A percentile compares a stretch with the other conserved stretches of the same genome.
These are phyloP conservation scores for Enteromius argenteus DNA, from an alignment of 2,797 vertebrate genomes.

Conservation along the genomic window DNA sequence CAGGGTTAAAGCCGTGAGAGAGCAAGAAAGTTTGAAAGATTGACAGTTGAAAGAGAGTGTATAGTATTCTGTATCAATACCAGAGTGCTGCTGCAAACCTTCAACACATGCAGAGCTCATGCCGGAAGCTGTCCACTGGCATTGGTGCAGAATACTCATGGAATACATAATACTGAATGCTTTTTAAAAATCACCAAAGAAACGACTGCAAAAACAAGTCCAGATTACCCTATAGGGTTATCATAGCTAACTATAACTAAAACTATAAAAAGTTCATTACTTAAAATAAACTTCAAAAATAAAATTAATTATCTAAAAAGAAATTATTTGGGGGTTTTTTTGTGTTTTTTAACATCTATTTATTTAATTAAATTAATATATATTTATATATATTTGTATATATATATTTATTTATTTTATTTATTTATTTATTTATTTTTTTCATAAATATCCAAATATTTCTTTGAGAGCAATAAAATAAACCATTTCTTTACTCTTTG, in stretches of 20 bases:
- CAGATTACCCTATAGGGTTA: too few relatives aligned
- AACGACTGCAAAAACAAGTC: not conserved
- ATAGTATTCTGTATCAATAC: conserved; percentile 5
- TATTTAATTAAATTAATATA: too few relatives aligned
- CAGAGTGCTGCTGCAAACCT: not conserved
- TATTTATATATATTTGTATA: too few relatives aligned
- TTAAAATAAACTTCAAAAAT: too few relatives aligned
- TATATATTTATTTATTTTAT: too few relatives aligned
- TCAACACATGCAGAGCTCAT: conserved; percentile 6
- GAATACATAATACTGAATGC: not conserved
- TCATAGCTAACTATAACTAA: too few relatives aligned
- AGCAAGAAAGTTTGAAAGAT: conserved; percentile 10
- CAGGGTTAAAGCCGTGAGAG: conserved; percentile 16
- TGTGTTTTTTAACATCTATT: too few relatives aligned
- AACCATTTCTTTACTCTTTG: not conserved
- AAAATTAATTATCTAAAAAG: too few relatives aligned
- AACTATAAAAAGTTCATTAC: too few relatives aligned
- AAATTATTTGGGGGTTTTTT: too few relatives aligned
- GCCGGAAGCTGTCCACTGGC: conserved; percentile 51
- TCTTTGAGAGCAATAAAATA: not conserved
- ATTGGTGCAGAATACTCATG: conserved; percentile 57
- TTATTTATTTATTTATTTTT: not conserved
- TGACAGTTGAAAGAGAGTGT: conserved; percentile 25
- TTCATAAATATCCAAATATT: not conserved
- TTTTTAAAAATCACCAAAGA: not conserved